phyloP scores from a whole-genome alignment of 1,140 invertebrate genomes.

The Bilobella aurantiaca region DNA sequence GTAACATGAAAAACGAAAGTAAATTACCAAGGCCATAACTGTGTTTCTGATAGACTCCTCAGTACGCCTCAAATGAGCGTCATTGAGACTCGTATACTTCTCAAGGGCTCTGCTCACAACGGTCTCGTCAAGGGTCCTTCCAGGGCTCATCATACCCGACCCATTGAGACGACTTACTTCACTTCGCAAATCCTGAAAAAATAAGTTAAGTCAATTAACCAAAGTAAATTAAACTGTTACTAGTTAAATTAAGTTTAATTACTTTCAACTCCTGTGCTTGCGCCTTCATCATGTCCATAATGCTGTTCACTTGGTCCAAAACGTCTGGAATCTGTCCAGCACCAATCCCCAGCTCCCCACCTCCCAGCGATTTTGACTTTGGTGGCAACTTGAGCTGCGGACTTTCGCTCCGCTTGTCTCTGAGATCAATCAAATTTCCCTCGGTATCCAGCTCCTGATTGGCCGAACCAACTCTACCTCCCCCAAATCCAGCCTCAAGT shows the following conservation, averaged over 20 bases:
- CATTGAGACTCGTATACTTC: conserved; percentile 14
- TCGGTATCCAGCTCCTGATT: background rate
- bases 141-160: background rate
- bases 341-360: background rate
- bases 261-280: conserved; percentile 30
- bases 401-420: background rate
- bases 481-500: background rate
- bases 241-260: background rate
- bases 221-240: background rate
- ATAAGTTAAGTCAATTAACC: background rate
- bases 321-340: conserved; percentile 20
- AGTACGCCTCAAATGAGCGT: conserved; percentile 1
- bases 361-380: background rate
- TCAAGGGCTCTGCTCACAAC: conserved; percentile 6
- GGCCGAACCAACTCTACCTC: too few species aligned
- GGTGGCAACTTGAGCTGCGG: background rate
- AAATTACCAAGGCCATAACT: conserved; percentile 13
- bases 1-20: background rate
- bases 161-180: conserved; percentile 25
- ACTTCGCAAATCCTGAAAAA: conserved; percentile 26
- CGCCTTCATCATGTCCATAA: conserved; percentile 30
- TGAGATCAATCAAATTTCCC: background rate
- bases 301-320: conserved; percentile 25
- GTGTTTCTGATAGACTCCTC: conserved; percentile 13
- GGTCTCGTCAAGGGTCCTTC: background rate